Percentiles rank a stretch among this genome's conserved stretches.
phyloP scores from a whole-genome alignment of 2,888 invertebrate genomes.

The Caenorhabditis sp. region DNA sequence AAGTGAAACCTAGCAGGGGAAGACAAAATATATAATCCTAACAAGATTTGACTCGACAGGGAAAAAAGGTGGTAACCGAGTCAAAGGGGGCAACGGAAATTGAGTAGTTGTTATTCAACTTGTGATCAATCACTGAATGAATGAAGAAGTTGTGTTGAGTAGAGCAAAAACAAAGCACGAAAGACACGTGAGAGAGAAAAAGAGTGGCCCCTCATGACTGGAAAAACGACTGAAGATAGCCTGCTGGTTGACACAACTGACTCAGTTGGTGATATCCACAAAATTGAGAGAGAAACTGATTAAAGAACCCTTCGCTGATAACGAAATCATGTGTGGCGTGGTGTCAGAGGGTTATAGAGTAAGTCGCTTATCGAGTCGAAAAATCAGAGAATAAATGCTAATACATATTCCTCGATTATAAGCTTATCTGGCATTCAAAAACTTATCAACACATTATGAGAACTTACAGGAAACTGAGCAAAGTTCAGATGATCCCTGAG shows the following conservation, averaged over 20 bases:
- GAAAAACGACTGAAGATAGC: conserved; percentile 48
- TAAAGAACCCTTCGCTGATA: conserved; percentile 35
- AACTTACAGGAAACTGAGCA: neutral
- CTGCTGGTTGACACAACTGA: conserved; percentile 53
- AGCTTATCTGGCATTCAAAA: conserved; percentile 17
- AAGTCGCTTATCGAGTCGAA: neutral
- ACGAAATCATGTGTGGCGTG: conserved; percentile 24
- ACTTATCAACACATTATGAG: conserved; percentile 22
- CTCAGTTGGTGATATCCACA: conserved; percentile 47
- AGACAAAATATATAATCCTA: conserved; percentile 33
- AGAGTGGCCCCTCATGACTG: conserved; percentile 60
- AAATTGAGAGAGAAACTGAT: conserved; percentile 28
- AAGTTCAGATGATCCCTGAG: neutral
- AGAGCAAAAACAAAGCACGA: conserved; percentile 26
- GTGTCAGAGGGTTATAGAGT: conserved; percentile 1
- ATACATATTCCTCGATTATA: conserved; percentile 16
- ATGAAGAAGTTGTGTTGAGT: conserved; percentile 13
- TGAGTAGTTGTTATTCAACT: conserved; percentile 55
- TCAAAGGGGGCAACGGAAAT: conserved; percentile 25
- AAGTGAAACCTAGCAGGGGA: conserved; percentile 10
- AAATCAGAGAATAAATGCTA: conserved; percentile 12
- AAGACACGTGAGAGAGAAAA: conserved; percentile 60
- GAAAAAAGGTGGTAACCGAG: neutral
- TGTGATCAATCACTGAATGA: conserved; percentile 52
- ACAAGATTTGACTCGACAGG: conserved; percentile 22